A percentile compares a stretch with the other conserved stretches of the same genome.
Evolutionary conservation across 2,113 vertebrate species (phyloP).

Genomic region (Circaetus gallicus): DNA sequence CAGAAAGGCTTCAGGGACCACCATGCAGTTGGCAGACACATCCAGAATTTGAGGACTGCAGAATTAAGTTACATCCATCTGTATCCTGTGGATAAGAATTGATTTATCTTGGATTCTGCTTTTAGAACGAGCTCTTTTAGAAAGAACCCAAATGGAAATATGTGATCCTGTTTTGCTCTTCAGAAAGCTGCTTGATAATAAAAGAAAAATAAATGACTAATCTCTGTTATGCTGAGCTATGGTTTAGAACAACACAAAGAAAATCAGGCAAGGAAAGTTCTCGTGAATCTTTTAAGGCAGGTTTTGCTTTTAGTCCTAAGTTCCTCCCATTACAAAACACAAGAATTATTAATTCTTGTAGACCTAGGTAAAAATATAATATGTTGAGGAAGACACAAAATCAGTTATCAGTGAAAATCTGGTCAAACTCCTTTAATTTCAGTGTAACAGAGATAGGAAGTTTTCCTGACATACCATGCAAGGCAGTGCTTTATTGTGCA

Average conservation of each 20-base stretch:
- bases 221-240: background rate
- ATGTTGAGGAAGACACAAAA: background rate
- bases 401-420: background rate
- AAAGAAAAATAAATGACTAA: background rate
- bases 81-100: background rate
- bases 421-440: background rate
- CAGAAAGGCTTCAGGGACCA: background rate
- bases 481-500: background rate
- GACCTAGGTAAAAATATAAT: background rate
- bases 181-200: background rate
- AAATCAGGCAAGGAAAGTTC: background rate
- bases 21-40: background rate
- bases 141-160: background rate
- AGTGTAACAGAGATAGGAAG: background rate
- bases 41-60: background rate
- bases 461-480: accelerated
- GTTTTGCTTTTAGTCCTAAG: background rate
- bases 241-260: background rate
- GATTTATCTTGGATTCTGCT: background rate
- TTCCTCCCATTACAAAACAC: background rate
- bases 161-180: background rate
- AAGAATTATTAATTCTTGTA: background rate
- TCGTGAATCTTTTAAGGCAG: background rate
- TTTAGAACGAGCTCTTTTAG: background rate
- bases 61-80: background rate